Conservation (phyloP, 30 jellyfish, hydroid and myxozoan genomes). For the Cassiopea xamachana region DNA sequence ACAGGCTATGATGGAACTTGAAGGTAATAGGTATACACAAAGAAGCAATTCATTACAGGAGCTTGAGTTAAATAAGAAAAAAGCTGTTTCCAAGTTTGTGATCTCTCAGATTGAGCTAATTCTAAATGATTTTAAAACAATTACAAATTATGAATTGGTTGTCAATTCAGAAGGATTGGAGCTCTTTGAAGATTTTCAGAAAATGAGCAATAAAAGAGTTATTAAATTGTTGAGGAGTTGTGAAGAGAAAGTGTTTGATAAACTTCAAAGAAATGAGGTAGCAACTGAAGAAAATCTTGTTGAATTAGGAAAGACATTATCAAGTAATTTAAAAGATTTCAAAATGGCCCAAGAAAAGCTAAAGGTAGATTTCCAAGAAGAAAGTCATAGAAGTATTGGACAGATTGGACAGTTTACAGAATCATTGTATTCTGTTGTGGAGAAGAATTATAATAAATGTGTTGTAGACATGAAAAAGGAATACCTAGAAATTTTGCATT, state of each 20-base stretch:
- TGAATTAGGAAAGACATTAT: slow-evolving; percentile 29
- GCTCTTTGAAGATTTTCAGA: slow-evolving; percentile 46
- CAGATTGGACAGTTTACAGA: background rate
- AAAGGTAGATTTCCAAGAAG: slow-evolving; percentile 13
- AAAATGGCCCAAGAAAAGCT: slow-evolving; percentile 37
- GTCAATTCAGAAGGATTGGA: slow-evolving; percentile 33
- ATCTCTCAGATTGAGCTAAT: slow-evolving; percentile 43
- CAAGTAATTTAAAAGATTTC: slow-evolving; percentile 52
- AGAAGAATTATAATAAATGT: slow-evolving; percentile 11
- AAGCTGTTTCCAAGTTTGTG: slow-evolving; percentile 52
- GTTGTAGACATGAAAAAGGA: slow-evolving; percentile 34
- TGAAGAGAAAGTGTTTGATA: slow-evolving; percentile 57
- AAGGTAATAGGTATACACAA: slow-evolving; percentile 14
- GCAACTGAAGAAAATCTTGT: slow-evolving; percentile 21
- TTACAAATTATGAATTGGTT: background rate
- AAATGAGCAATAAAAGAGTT: slow-evolving; percentile 12
- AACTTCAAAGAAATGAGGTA: slow-evolving; percentile 38
- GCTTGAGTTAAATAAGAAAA: slow-evolving; percentile 27
- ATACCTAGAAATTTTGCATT: slow-evolving; percentile 45
- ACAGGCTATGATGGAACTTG: slow-evolving; percentile 59
- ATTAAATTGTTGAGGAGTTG: slow-evolving; percentile 24
- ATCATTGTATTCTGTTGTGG: slow-evolving; percentile 4
- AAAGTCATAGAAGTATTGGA: background rate
- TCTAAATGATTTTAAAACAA: slow-evolving; percentile 26
- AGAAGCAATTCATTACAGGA: slow-evolving; percentile 16